Percentiles rank a stretch among this genome's conserved stretches.
Evolutionary conservation across 2,113 vertebrate genomes (phyloP).

Genomic region (Terrapene triunguis): DNA sequence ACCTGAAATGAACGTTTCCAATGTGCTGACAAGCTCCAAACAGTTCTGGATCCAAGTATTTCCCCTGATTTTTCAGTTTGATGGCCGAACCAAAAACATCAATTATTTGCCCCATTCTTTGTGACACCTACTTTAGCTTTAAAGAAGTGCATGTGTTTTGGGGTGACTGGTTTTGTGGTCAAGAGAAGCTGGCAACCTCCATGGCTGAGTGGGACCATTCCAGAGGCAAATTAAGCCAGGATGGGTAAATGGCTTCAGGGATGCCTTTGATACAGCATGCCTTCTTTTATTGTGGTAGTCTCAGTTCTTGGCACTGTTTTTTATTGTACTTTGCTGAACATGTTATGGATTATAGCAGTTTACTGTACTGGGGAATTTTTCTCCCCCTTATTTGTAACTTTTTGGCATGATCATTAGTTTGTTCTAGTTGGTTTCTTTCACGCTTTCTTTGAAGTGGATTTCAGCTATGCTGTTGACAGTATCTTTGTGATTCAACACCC

Average conservation of each 20-base stretch:
- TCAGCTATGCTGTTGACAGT: not conserved
- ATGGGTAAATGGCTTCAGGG: not conserved
- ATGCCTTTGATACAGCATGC: rapidly evolving
- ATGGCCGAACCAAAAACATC: no score
- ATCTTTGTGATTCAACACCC: not conserved
- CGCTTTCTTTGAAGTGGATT: not conserved
- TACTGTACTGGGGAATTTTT: not conserved
- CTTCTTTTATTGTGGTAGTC: not conserved
- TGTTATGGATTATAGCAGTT: not conserved
- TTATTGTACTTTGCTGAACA: not conserved
- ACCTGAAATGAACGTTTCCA: not conserved
- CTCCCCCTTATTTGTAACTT: not conserved
- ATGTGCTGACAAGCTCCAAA: not conserved
- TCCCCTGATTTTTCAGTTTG: not conserved
- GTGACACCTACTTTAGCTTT: not conserved
- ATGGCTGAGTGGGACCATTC: not conserved
- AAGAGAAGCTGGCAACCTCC: not conserved
- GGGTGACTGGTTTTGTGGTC: not conserved
- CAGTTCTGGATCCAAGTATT: not conserved
- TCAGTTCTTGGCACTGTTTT: not conserved
- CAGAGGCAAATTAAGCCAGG: not conserved
- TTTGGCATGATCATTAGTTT: not conserved
- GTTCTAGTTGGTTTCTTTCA: conserved; percentile 9
- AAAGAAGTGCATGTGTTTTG: not conserved
- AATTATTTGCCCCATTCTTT: no score